Conservation (phyloP, 2,113 vertebrate genomes). For the Xenopus borealis region DNA sequence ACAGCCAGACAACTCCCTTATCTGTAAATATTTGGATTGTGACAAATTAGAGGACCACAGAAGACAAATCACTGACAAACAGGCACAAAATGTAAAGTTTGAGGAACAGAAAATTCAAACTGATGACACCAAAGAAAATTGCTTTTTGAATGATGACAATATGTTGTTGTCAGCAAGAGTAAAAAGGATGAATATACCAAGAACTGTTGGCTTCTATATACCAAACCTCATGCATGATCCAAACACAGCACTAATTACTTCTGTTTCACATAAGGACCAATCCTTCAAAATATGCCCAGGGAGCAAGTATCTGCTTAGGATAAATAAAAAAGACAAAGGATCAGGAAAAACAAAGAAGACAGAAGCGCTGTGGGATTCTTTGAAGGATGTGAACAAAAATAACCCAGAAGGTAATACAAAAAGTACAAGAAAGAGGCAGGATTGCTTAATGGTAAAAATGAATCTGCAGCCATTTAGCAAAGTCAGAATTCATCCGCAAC, state of each 20-base stretch:
- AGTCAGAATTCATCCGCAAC: conserved; percentile 67
- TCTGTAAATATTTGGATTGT: conserved; percentile 56
- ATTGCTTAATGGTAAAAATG: conserved; percentile 68
- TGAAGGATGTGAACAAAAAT: conserved; percentile 27
- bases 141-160: conserved; percentile 41
- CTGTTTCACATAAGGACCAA: conserved; percentile 25
- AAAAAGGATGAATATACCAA: conserved; percentile 53
- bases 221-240: conserved; percentile 46
- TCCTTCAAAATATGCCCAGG: conserved; percentile 1
- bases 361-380: conserved; percentile 13
- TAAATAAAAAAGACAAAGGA: conserved; percentile 25
- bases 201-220: conserved; percentile 63
- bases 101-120: conserved; percentile 53
- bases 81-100: conserved; percentile 28
- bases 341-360: conserved; percentile 15
- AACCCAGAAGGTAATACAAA: conserved; percentile 43
- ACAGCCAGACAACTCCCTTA: conserved; percentile 47
- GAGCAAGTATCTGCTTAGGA: conserved; percentile 31
- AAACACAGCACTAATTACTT: conserved; percentile 22
- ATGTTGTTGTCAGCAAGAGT: conserved; percentile 48
- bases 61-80: conserved; percentile 47
- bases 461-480: conserved; percentile 71
- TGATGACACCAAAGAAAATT: conserved; percentile 49
- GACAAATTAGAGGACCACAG: conserved; percentile 51
- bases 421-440: conserved; percentile 50